These are phyloP conservation scores for Eupelmus urozonus DNA, from an alignment of 2,888 invertebrate species.

Conservation along the genomic window DNA sequence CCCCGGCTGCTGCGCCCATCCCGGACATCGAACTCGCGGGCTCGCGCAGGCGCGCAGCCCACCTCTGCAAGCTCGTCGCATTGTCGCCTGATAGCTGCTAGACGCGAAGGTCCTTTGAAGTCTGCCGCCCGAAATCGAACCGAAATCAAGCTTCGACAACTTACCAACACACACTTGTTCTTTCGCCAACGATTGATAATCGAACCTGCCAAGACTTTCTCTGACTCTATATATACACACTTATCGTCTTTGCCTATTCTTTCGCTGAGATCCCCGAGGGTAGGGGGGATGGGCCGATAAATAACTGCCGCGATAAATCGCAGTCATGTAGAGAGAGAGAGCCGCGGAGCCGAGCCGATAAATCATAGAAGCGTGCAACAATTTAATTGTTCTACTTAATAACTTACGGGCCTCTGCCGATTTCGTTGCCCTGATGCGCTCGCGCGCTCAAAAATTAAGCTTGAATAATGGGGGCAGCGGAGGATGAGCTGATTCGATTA, in stretches of 20 bases:
- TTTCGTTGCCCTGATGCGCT: no score
- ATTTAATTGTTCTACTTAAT: constrained; percentile 13
- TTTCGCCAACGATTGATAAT: no score
- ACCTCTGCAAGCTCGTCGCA: background rate
- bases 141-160: no score
- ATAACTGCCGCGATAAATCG: constrained; percentile 18
- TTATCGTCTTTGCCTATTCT: background rate
- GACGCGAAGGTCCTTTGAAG: no score
- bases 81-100: background rate
- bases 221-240: no score
- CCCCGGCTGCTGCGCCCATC: constrained; percentile 28
- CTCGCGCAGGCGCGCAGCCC: constrained; percentile 15
- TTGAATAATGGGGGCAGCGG: no score
- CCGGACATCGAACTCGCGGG: constrained; percentile 34
- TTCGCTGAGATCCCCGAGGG: background rate
- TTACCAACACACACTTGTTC: no score
- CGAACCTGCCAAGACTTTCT: no score
- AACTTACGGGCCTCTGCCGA: background rate
- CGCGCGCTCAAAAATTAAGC: no score
- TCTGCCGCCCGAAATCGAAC: no score
- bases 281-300: constrained; percentile 7
- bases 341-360: background rate
- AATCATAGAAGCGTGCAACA: constrained; percentile 30
- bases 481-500: no score
- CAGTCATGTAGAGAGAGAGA: background rate